Conservation (phyloP, 2,797 vertebrate genomes). For the Poecilia wingei region DNA sequence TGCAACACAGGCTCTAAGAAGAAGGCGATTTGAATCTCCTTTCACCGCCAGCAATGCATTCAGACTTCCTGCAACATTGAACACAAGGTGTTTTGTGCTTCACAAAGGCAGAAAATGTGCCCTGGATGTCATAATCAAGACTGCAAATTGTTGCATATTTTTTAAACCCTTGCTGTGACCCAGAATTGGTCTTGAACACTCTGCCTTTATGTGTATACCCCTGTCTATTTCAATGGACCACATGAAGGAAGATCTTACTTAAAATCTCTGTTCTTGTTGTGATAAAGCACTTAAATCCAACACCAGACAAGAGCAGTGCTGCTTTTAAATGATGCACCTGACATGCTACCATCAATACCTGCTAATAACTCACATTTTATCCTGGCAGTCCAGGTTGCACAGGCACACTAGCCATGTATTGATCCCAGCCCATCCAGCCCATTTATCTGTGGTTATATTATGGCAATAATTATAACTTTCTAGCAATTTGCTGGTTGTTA, state of each 20-base stretch:
- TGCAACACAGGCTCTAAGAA: constrained; percentile 29
- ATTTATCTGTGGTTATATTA: constrained; percentile 8
- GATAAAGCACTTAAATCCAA: neutral
- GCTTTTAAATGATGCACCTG: neutral
- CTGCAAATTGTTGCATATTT: constrained; percentile 20
- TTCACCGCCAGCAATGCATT: constrained; percentile 36
- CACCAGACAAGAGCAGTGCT: constrained; percentile 4
- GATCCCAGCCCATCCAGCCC: constrained; percentile 14
- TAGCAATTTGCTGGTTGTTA: constrained; percentile 2
- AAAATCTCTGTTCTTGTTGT: neutral
- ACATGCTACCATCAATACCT: constrained; percentile 12
- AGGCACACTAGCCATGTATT: neutral
- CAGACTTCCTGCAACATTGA: constrained; percentile 59
- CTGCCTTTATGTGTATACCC: constrained; percentile 13
- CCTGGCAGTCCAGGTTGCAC: constrained; percentile 6
- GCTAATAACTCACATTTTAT: constrained; percentile 1
- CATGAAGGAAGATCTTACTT: neutral
- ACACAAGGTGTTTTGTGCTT: constrained; percentile 54
- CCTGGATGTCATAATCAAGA: constrained; percentile 56
- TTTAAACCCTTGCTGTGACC: constrained; percentile 4
- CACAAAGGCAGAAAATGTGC: constrained; percentile 59
- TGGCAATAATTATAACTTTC: neutral
- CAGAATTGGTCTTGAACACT: constrained; percentile 19
- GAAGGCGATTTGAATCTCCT: constrained; percentile 64
- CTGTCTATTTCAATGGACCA: neutral